Evolutionary conservation across 2,797 vertebrate species (phyloP).

Genomic region (Anniella stebbinsi): DNA sequence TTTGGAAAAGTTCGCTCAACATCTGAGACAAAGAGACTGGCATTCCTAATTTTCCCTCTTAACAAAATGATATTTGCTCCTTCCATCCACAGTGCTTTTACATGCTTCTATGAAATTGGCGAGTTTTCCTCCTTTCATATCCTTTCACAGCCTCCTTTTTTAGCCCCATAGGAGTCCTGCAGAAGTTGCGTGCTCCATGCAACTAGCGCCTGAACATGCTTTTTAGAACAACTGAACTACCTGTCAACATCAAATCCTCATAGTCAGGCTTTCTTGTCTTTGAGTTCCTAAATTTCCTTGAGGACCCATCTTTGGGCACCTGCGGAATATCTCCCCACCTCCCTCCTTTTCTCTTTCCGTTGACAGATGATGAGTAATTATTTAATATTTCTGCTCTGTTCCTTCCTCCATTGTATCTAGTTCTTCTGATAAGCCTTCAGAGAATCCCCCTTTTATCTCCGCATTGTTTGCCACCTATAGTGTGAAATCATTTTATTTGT

Average conservation of each 20-base stretch:
- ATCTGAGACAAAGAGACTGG: neutral
- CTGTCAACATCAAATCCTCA: neutral
- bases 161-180: accelerated
- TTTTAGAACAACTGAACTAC: neutral
- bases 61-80: neutral
- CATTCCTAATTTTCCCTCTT: neutral
- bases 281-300: neutral
- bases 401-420: slow-evolving; percentile 12
- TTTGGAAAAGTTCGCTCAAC: neutral
- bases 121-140: neutral
- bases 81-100: neutral
- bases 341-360: accelerated
- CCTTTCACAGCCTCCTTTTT: accelerated
- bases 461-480: slow-evolving; percentile 41
- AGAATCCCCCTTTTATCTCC: slow-evolving; percentile 41
- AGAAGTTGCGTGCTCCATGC: neutral
- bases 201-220: neutral
- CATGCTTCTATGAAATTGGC: neutral
- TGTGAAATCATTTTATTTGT: slow-evolving; percentile 51
- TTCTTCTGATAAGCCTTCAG: slow-evolving; percentile 36
- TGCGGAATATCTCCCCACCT: neutral
- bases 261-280: neutral
- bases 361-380: slow-evolving; percentile 34
- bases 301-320: neutral
- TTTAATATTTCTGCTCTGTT: slow-evolving; percentile 44